phyloP scores from a whole-genome alignment of 2,797 vertebrate species.

The Molothrus aeneus region DNA sequence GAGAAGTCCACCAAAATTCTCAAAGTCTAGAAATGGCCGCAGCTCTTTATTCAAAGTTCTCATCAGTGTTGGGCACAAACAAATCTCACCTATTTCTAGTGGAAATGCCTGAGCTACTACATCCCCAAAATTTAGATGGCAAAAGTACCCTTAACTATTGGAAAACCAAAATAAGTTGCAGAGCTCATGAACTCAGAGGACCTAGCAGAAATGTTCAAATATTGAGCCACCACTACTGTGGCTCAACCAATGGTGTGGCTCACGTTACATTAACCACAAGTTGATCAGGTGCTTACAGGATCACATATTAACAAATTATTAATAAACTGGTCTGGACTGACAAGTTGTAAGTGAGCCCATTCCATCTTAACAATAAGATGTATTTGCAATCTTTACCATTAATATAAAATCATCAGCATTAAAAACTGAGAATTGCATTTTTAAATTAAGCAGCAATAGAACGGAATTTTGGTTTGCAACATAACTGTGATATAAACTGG shows the following conservation, averaged over 20 bases:
- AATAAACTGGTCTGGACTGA: neutral
- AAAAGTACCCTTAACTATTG: neutral
- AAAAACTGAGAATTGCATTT: neutral
- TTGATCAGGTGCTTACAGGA: neutral
- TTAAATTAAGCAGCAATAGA: neutral
- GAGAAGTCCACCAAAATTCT: neutral
- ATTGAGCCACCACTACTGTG: neutral
- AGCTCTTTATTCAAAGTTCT: neutral
- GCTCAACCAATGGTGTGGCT: neutral
- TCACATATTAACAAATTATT: neutral
- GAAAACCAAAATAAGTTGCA: neutral
- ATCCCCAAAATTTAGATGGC: neutral
- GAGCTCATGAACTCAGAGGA: neutral
- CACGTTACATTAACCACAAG: neutral
- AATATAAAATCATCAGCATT: neutral
- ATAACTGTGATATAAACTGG: neutral
- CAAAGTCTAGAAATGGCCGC: neutral
- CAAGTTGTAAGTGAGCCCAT: neutral
- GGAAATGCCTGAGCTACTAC: neutral
- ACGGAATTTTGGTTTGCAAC: neutral
- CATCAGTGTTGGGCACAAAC: neutral
- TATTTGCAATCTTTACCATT: neutral
- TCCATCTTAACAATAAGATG: neutral
- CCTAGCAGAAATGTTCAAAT: neutral
- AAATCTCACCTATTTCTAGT: neutral